A percentile compares a stretch with the other conserved stretches of the same genome.
phyloP scores from a whole-genome alignment of 2,797 vertebrate species.

The Pagetopsis macropterus region DNA sequence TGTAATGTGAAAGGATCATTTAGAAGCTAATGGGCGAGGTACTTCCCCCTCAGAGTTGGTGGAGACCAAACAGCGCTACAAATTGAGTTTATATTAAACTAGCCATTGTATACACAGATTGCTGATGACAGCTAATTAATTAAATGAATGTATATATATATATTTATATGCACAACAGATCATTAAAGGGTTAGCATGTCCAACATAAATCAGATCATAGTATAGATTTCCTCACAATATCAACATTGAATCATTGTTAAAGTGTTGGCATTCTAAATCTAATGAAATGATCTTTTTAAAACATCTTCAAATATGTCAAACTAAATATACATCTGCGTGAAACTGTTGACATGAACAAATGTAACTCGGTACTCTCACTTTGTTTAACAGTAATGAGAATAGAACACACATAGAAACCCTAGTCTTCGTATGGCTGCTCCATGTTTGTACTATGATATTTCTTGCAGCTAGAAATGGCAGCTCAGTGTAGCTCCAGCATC shows the following conservation, averaged over 20 bases:
- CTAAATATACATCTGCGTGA: not conserved
- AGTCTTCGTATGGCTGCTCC: slow-evolving; percentile 19
- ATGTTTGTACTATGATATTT: slow-evolving; percentile 70
- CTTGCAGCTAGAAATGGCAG: slow-evolving; percentile 75
- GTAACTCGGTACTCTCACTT: not conserved
- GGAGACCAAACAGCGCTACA: not conserved
- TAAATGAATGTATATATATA: not conserved
- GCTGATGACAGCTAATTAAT: too few species aligned
- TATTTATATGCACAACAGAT: not conserved
- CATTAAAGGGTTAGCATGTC: not conserved
- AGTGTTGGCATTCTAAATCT: not conserved
- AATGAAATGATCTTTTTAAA: not conserved
- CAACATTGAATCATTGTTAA: not conserved
- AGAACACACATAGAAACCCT: not conserved
- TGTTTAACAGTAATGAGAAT: not conserved
- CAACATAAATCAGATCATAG: not conserved
- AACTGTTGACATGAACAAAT: not conserved
- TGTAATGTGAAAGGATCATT: too few species aligned
- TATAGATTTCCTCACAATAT: not conserved
- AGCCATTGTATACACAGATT: too few species aligned
- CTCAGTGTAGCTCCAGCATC: slow-evolving; percentile 62
- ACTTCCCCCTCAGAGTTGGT: not conserved
- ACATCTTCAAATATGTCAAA: not conserved
- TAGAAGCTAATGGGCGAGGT: too few species aligned
- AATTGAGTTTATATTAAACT: not conserved